Evolutionary conservation across 2,113 vertebrate genomes (phyloP).

Genomic region (Tricholaema leucomelas): DNA sequence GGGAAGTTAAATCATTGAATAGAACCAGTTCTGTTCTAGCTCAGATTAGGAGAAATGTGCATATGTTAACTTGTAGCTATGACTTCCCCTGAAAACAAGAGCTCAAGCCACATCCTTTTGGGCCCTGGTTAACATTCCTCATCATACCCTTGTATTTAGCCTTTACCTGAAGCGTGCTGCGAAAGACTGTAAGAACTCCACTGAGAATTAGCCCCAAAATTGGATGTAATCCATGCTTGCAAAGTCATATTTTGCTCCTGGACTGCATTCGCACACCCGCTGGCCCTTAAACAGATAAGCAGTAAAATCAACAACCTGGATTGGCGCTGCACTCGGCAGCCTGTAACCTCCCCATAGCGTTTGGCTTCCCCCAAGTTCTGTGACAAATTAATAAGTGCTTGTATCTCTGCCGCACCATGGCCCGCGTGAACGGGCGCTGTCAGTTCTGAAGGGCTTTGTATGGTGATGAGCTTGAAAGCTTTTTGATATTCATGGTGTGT

Average conservation of each 20-base stretch:
- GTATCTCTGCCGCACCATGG: background rate
- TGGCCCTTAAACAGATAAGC: conserved; percentile 25
- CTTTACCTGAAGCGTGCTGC: conserved; percentile 30
- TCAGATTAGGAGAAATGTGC: background rate
- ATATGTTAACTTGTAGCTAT: background rate
- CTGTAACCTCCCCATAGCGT: background rate
- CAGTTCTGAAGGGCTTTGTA: conserved; percentile 7
- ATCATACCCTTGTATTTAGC: background rate
- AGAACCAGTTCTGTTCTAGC: too few relatives aligned
- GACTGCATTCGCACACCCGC: background rate
- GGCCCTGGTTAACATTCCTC: background rate
- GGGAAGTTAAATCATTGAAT: too few relatives aligned
- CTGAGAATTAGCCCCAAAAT: conserved; percentile 4
- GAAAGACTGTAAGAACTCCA: background rate
- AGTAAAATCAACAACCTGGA: background rate
- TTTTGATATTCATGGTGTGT: conserved; percentile 19
- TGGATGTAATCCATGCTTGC: conserved; percentile 38
- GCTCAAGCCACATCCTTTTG: background rate
- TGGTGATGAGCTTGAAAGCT: background rate
- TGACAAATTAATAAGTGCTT: background rate
- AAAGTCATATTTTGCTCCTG: conserved; percentile 42
- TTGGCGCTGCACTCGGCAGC: background rate
- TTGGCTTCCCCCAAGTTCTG: background rate
- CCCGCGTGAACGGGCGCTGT: background rate
- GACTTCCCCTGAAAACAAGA: background rate